Percentiles rank a stretch among this genome's conserved stretches.
Evolutionary conservation across 2,888 invertebrate genomes (phyloP).

Genomic region (Phortica okadai): DNA sequence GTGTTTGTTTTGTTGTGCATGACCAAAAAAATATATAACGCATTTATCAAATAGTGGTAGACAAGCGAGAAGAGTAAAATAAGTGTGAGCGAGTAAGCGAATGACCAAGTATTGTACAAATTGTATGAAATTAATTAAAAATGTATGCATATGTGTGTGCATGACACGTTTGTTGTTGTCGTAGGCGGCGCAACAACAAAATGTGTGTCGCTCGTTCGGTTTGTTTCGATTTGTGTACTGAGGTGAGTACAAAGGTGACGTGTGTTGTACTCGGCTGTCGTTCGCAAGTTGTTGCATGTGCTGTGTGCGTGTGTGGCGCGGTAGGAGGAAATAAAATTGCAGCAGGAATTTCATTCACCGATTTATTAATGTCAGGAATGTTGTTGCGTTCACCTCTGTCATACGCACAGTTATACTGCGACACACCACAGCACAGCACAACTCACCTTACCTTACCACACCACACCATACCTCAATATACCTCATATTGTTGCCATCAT

Average conservation of each 20-base stretch:
- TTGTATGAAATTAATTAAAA: conserved; percentile 70
- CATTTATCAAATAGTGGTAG: conserved; percentile 10
- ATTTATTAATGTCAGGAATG: conserved; percentile 68
- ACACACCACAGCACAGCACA: neutral
- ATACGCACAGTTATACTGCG: conserved; percentile 7
- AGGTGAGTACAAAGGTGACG: neutral
- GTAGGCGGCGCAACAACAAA: neutral
- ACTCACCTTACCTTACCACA: too few relatives aligned
- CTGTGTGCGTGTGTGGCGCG: neutral
- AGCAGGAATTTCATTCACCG: conserved; percentile 63
- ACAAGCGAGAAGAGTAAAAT: neutral
- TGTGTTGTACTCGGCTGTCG: neutral
- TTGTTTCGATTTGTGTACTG: too few relatives aligned
- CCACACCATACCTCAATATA: neutral
- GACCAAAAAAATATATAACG: conserved; percentile 27
- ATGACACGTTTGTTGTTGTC: conserved; percentile 40
- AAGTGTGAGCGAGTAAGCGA: neutral
- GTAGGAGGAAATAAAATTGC: conserved; percentile 28
- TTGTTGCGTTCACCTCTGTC: conserved; percentile 48
- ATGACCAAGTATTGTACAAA: conserved; percentile 55
- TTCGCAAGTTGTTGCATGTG: conserved; percentile 38
- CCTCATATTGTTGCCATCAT: conserved; percentile 38
- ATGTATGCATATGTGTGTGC: conserved; percentile 49
- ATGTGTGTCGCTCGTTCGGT: neutral
- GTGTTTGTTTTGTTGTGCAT: conserved; percentile 10